Conservation (phyloP, 1,140 invertebrate species). For the Sitobion miscanthi region DNA sequence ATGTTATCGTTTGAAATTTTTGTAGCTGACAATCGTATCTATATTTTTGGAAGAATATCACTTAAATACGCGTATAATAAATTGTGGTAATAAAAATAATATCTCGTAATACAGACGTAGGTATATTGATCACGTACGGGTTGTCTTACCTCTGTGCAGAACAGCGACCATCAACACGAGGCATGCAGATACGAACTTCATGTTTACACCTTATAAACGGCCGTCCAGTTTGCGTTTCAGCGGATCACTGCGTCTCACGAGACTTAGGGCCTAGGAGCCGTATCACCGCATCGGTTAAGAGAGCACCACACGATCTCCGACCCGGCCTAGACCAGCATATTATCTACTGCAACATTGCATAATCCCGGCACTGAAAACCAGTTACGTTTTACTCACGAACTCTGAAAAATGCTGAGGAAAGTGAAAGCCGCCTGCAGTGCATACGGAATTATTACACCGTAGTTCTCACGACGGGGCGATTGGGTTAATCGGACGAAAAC, state of each 20-base stretch:
- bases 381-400: conserved; percentile 41
- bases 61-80: neutral
- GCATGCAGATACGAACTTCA: neutral
- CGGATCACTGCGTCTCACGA: conserved; percentile 2
- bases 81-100: neutral
- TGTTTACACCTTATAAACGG: neutral
- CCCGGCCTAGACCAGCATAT: neutral
- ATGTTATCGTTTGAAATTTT: neutral
- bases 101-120: neutral
- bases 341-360: neutral
- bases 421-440: neutral
- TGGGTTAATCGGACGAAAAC: conserved; percentile 13
- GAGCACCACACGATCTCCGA: conserved; percentile 35
- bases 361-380: neutral
- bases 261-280: neutral
- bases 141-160: neutral
- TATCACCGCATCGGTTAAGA: conserved; percentile 4
- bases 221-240: neutral
- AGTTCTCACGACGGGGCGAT: neutral
- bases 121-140: neutral
- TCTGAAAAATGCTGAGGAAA: neutral
- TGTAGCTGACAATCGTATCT: neutral
- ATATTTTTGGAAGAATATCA: neutral
- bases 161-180: neutral
- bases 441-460: neutral